phyloP scores from a whole-genome alignment of 2,888 invertebrate genomes.

The Auanema freiburgensis region DNA sequence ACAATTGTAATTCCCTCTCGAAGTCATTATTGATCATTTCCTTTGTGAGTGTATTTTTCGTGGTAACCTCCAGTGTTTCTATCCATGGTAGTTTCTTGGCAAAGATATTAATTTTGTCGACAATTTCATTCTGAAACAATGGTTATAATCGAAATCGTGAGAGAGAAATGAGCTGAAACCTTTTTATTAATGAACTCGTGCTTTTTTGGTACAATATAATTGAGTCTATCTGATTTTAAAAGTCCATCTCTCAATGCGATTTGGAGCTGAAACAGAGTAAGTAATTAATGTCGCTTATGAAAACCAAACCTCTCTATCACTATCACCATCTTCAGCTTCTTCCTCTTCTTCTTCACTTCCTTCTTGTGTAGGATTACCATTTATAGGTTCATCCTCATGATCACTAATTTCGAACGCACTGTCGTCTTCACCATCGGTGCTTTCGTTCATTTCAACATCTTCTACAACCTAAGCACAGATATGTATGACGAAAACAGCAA shows the following conservation, averaged over 20 bases:
- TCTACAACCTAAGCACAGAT: too few species aligned
- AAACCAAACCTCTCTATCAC: too few species aligned
- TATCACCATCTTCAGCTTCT: too few species aligned
- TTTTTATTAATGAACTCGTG: constrained; percentile 76
- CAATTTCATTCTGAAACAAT: constrained; percentile 42
- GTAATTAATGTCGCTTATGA: background rate
- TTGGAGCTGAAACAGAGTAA: constrained; percentile 75
- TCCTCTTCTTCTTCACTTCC: too few species aligned
- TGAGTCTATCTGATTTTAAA: constrained; percentile 80
- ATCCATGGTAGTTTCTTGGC: constrained; percentile 54
- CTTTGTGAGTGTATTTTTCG: constrained; percentile 38
- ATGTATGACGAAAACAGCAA: too few species aligned
- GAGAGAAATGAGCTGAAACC: constrained; percentile 65
- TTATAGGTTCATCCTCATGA: too few species aligned
- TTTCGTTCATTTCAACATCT: too few species aligned
- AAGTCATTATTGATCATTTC: constrained; percentile 57
- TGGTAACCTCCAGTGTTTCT: constrained; percentile 54
- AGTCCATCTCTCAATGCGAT: constrained; percentile 83
- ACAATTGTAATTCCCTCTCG: constrained; percentile 60
- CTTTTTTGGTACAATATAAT: constrained; percentile 69
- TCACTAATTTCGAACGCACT: too few species aligned
- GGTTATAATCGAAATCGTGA: constrained; percentile 4
- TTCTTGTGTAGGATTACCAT: too few species aligned
- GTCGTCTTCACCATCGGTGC: too few species aligned
- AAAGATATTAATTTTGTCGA: constrained; percentile 40